A percentile compares a stretch with the other conserved stretches of the same genome.
Evolutionary conservation across 2,888 invertebrate genomes (phyloP).

Genomic region (Ethmia dodecea): DNA sequence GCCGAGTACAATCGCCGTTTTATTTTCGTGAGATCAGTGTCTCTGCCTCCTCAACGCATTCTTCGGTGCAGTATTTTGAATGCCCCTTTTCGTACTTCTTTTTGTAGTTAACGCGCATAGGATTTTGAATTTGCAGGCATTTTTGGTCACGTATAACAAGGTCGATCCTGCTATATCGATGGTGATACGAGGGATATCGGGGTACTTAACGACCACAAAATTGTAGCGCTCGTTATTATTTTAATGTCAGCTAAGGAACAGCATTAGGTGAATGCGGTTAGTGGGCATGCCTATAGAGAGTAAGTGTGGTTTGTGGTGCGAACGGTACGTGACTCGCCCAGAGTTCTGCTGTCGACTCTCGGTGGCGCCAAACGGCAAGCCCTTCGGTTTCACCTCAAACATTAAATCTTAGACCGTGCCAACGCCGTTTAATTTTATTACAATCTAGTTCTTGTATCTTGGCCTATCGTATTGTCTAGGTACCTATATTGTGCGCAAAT

Average conservation of each 20-base stretch:
- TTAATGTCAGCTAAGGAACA: slow-evolving; percentile 55
- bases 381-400: slow-evolving; percentile 50
- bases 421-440: slow-evolving; percentile 44
- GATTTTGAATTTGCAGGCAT: no score
- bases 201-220: slow-evolving; percentile 28
- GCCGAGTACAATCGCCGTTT: slow-evolving; percentile 37
- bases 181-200: slow-evolving; percentile 11
- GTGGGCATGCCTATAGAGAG: slow-evolving; percentile 44
- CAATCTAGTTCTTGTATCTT: slow-evolving; percentile 28
- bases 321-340: slow-evolving; percentile 44
- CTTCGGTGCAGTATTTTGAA: slow-evolving; percentile 50
- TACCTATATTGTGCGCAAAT: background rate
- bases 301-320: slow-evolving; percentile 49
- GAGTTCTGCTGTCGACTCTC: slow-evolving; percentile 19
- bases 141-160: no score
- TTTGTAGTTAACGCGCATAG: no score
- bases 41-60: slow-evolving; percentile 43
- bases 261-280: slow-evolving; percentile 51
- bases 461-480: background rate
- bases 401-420: slow-evolving; percentile 48
- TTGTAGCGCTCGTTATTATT: slow-evolving; percentile 46
- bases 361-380: slow-evolving; percentile 35
- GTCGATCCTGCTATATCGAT: slow-evolving; percentile 43
- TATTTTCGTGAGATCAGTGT: slow-evolving; percentile 63
- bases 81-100: slow-evolving; percentile 43